phyloP scores from a whole-genome alignment of 2,797 vertebrate genomes.

The Vespertilio murinus region DNA sequence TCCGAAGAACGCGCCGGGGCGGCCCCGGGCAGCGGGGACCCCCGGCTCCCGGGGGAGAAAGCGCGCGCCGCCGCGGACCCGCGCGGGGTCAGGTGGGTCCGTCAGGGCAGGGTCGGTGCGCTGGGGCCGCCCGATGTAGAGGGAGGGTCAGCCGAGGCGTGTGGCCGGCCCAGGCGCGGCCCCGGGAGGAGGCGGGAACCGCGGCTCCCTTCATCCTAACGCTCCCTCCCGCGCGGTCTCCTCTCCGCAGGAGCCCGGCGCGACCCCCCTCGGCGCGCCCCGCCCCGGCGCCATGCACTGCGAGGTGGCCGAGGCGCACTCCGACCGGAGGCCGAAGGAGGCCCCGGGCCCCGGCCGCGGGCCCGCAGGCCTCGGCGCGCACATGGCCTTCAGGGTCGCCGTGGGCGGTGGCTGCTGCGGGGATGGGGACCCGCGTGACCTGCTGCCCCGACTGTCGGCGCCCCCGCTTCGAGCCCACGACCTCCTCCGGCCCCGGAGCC shows the following conservation, averaged over 20 bases:
- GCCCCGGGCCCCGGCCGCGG: slow-evolving; percentile 55
- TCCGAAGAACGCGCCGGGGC: not conserved
- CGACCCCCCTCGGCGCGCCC: slow-evolving; percentile 36
- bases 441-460: slow-evolving; percentile 19
- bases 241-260: slow-evolving; percentile 62
- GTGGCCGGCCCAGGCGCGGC: not conserved
- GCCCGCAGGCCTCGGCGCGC: slow-evolving; percentile 61
- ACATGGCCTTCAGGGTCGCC: slow-evolving; percentile 83
- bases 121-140: not conserved
- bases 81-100: not conserved
- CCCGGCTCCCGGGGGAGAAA: not conserved
- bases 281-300: slow-evolving; percentile 81
- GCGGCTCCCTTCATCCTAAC: slow-evolving; percentile 29
- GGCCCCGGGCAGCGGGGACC: not conserved
- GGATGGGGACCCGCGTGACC: slow-evolving; percentile 43
- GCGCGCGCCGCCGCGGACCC: not conserved
- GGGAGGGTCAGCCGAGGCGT: not conserved
- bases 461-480: slow-evolving; percentile 56
- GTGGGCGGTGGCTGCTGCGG: slow-evolving; percentile 74
- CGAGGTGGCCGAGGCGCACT: slow-evolving; percentile 79
- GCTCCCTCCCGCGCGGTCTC: slow-evolving; percentile 29
- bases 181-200: not conserved
- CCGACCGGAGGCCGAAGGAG: slow-evolving; percentile 75
- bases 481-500: slow-evolving; percentile 69
- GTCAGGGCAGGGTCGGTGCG: not conserved